Conservation (phyloP, 2,797 vertebrate species). For the Carapus acus region DNA sequence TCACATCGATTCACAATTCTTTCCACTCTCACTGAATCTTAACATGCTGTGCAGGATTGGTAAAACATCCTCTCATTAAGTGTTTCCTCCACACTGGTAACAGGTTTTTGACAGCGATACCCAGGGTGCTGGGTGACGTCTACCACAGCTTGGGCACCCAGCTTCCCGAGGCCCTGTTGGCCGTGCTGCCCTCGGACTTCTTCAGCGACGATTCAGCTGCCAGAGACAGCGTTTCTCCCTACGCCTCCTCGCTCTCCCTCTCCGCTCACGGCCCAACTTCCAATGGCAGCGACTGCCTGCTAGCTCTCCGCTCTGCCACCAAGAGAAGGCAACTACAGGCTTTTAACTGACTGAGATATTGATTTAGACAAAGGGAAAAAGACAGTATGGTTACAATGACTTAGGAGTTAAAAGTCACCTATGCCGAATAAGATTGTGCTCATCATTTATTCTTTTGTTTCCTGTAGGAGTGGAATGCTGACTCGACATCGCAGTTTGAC, state of each 20-base stretch:
- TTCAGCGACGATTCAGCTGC: conserved; percentile 88
- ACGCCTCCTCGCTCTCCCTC: conserved; percentile 48
- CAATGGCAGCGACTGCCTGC: conserved; percentile 67
- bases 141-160: conserved; percentile 86
- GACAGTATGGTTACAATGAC: background rate
- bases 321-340: conserved; percentile 76
- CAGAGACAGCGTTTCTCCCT: conserved; percentile 77
- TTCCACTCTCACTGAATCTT: too few species aligned
- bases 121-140: conserved; percentile 80
- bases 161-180: conserved; percentile 79
- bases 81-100: conserved; percentile 5
- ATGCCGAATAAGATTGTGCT: background rate
- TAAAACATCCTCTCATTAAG: too few species aligned
- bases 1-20: too few species aligned
- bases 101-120: conserved; percentile 81
- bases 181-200: conserved; percentile 84
- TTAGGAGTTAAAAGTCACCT: background rate
- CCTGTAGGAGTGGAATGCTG: conserved; percentile 77
- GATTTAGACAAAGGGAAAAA: too few species aligned
- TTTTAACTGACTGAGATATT: too few species aligned
- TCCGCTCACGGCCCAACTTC: conserved; percentile 59
- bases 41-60: too few species aligned
- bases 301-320: conserved; percentile 81
- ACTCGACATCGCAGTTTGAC: conserved; percentile 88
- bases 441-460: too few species aligned